These are phyloP conservation scores for Drosophila greeni DNA, from an alignment of 2,888 invertebrate genomes.

Conservation along the genomic window DNA sequence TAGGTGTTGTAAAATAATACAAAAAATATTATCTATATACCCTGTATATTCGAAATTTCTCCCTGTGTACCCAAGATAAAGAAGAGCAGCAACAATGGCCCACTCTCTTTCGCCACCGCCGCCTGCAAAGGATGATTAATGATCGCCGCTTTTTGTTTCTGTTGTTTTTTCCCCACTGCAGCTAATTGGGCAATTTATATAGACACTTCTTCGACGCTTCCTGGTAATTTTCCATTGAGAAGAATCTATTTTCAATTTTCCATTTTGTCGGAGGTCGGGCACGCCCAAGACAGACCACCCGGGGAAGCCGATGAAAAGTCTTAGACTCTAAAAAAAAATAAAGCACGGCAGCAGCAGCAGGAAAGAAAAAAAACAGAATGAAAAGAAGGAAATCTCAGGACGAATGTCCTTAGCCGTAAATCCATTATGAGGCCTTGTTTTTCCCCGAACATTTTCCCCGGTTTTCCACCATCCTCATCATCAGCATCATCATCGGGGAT, in stretches of 20 bases:
- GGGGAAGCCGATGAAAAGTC: constrained; percentile 3
- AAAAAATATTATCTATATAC: background rate
- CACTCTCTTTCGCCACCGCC: constrained; percentile 1
- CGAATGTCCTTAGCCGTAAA: constrained; percentile 15
- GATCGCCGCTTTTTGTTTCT: constrained; percentile 7
- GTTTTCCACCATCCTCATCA: constrained; percentile 2
- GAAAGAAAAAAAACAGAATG: background rate
- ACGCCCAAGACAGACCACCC: background rate
- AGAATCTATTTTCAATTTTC: constrained; percentile 26
- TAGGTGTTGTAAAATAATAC: background rate
- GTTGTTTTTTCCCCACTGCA: constrained; percentile 43
- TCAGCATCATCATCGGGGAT: background rate
- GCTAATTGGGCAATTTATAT: constrained; percentile 70
- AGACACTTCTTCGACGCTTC: constrained; percentile 25
- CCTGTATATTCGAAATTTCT: background rate
- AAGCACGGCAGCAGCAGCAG: background rate
- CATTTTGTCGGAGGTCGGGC: constrained; percentile 17
- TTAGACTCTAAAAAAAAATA: background rate
- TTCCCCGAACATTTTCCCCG: constrained; percentile 1
- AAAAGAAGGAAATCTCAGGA: constrained; percentile 1
- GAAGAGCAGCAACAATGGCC: constrained; percentile 8
- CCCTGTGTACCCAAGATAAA: background rate
- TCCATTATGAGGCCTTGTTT: constrained; percentile 14
- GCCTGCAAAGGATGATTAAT: constrained; percentile 40
- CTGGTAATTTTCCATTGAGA: constrained; percentile 28